Evolutionary conservation across 1,140 invertebrate species (phyloP).

Genomic region (Nasonia longicornis): DNA sequence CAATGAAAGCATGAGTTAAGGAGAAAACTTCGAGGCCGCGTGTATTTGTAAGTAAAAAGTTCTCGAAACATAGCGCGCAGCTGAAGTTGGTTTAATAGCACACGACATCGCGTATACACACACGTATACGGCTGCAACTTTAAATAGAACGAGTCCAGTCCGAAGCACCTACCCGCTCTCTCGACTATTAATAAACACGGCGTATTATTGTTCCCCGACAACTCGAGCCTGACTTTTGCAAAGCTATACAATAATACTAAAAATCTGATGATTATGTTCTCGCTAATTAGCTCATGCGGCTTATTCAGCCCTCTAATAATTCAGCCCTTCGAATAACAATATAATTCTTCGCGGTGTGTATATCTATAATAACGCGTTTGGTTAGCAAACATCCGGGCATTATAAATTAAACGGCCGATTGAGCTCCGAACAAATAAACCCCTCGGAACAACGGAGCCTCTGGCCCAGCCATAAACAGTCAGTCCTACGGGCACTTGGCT

Average conservation of each 20-base stretch:
- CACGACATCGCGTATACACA: neutral
- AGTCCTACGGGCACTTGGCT: neutral
- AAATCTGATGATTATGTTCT: too few relatives aligned
- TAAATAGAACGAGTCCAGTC: neutral
- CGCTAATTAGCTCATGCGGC: too few relatives aligned
- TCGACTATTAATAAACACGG: neutral
- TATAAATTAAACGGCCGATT: neutral
- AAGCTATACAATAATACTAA: neutral
- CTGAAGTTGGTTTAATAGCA: neutral
- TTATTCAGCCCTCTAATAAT: too few relatives aligned
- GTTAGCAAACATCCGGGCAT: neutral
- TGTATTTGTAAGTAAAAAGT: conserved; percentile 1
- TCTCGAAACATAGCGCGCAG: neutral
- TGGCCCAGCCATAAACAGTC: neutral
- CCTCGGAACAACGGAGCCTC: neutral
- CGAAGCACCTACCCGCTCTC: neutral
- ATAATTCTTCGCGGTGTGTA: too few relatives aligned
- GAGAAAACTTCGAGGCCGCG: neutral
- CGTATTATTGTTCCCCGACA: neutral
- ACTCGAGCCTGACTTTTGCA: neutral
- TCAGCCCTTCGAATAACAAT: too few relatives aligned
- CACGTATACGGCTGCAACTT: neutral
- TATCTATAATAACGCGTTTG: neutral
- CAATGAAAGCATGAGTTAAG: neutral
- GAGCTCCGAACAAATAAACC: neutral